A percentile compares a stretch with the other conserved stretches of the same genome.
These are phyloP conservation scores for Solenopsis fugax DNA, from an alignment of 1,140 invertebrate genomes.

Conservation along the genomic window DNA sequence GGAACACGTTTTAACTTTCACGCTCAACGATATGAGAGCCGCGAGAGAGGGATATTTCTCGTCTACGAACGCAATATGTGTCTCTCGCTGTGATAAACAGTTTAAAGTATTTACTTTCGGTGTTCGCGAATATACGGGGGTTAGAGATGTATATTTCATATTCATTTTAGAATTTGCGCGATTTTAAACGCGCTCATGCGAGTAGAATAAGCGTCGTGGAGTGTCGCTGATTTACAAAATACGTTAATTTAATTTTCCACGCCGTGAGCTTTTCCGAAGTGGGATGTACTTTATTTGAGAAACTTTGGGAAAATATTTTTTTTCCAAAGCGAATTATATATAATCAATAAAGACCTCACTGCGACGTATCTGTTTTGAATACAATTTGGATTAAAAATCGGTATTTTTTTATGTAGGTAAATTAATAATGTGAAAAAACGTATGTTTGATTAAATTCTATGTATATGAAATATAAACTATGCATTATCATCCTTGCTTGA, in stretches of 20 bases:
- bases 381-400: neutral
- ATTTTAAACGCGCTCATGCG: neutral
- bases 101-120: constrained; percentile 49
- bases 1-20: constrained; percentile 47
- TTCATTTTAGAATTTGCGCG: constrained; percentile 30
- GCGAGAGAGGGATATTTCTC: constrained; percentile 23
- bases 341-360: neutral
- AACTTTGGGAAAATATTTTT: constrained; percentile 11
- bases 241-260: constrained; percentile 40
- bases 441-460: no score
- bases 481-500: no score
- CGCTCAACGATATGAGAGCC: constrained; percentile 42
- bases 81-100: constrained; percentile 19
- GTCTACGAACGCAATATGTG: constrained; percentile 6
- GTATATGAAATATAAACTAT: no score
- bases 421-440: no score
- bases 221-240: constrained; percentile 39
- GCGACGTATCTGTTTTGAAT: neutral
- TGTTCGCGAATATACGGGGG: neutral
- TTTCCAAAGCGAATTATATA: neutral
- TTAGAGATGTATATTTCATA: neutral
- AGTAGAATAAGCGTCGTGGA: neutral
- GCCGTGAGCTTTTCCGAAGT: neutral
- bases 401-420: neutral
- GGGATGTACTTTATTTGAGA: neutral